Conservation (phyloP, 2,113 vertebrate genomes). For the Macrotis lagotis region DNA sequence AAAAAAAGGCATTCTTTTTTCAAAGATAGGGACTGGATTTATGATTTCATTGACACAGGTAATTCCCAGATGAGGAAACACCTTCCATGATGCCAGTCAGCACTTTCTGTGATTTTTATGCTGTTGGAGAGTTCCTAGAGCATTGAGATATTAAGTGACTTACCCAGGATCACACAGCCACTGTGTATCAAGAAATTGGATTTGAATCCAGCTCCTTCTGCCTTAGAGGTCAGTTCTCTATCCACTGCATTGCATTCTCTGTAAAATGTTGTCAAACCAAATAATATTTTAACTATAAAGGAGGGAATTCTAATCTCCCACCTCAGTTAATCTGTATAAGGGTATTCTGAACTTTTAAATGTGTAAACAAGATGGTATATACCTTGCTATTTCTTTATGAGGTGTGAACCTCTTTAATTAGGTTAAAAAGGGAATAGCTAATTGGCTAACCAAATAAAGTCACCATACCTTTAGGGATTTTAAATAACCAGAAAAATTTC, state of each 20-base stretch:
- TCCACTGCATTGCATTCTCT: background rate
- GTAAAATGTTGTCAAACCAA: background rate
- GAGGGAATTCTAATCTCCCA: background rate
- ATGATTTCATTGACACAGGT: background rate
- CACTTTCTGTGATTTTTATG: background rate
- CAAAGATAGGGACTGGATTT: background rate
- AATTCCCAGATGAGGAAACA: background rate
- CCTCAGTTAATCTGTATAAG: background rate
- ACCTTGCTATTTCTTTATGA: background rate
- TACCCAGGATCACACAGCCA: background rate
- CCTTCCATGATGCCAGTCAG: background rate
- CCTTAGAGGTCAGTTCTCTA: background rate
- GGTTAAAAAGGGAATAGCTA: background rate
- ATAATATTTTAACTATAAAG: background rate
- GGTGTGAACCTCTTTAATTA: background rate
- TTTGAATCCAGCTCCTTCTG: background rate
- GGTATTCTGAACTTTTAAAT: background rate
- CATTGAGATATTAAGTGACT: background rate
- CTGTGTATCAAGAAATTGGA: background rate
- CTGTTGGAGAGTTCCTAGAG: background rate
- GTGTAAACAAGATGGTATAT: background rate
- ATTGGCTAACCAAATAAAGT: background rate
- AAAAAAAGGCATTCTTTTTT: background rate
- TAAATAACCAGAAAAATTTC: background rate
- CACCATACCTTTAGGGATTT: background rate